Evolutionary conservation across 2,113 vertebrate genomes (phyloP).

Genomic region (Grallaria varia): DNA sequence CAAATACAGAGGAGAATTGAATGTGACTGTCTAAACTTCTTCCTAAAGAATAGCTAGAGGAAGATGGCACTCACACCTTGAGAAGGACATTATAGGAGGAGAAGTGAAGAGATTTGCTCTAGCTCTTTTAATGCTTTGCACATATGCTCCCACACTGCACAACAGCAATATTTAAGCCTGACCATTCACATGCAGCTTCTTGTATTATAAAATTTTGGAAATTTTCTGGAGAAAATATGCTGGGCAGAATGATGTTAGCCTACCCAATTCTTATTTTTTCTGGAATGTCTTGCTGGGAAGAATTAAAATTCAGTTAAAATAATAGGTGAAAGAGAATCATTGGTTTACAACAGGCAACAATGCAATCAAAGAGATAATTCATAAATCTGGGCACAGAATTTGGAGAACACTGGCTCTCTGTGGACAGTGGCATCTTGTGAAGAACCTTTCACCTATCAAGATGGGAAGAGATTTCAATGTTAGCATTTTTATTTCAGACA

Average conservation of each 20-base stretch:
- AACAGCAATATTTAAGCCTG: not conserved
- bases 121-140: rapidly evolving
- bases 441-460: not conserved
- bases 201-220: not conserved
- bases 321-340: not conserved
- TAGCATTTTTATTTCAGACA: not conserved
- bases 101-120: not conserved
- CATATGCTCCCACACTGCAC: not conserved
- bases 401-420: not conserved
- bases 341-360: not conserved
- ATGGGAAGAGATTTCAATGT: not conserved
- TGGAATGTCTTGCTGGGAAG: not conserved
- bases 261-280: not conserved
- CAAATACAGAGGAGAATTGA: too few relatives aligned
- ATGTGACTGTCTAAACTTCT: not conserved
- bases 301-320: not conserved
- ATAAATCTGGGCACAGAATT: rapidly evolving
- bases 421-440: not conserved
- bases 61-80: not conserved
- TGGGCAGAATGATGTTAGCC: not conserved
- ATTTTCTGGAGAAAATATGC: not conserved
- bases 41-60: not conserved
- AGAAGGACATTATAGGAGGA: not conserved
- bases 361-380: not conserved
- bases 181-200: not conserved